These are phyloP conservation scores for Ephestia elutella DNA, from an alignment of 1,140 invertebrate genomes.

Conservation along the genomic window DNA sequence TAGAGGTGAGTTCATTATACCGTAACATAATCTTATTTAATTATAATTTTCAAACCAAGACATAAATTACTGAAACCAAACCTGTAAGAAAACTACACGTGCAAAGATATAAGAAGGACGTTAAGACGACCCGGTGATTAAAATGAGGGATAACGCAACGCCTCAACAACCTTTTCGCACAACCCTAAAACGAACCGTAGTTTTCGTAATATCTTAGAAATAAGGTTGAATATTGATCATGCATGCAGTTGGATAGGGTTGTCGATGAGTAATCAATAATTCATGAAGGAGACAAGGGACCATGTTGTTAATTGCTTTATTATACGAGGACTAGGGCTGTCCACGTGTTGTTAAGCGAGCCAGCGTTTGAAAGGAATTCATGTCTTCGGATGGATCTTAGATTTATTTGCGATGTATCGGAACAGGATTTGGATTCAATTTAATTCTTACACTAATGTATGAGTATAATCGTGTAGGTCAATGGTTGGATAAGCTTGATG, in stretches of 20 bases:
- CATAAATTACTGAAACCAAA: background rate
- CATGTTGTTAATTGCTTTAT: slow-evolving; percentile 28
- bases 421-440: background rate
- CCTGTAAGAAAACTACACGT: slow-evolving; percentile 3
- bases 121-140: slow-evolving; percentile 6
- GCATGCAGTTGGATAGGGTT: slow-evolving; percentile 3
- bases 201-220: background rate
- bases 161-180: background rate
- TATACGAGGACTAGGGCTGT: slow-evolving; percentile 17
- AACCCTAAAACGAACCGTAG: background rate
- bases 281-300: slow-evolving; percentile 23
- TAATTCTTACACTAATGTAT: background rate
- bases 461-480: background rate
- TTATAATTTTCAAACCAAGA: background rate
- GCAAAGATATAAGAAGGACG: background rate
- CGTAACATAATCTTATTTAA: background rate
- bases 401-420: background rate
- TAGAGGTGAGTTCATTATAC: background rate
- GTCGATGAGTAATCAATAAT: slow-evolving; percentile 23
- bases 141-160: slow-evolving; percentile 9
- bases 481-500: no score
- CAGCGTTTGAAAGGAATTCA: background rate
- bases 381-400: background rate
- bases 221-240: slow-evolving; percentile 7
- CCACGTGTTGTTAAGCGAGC: background rate